Conservation (phyloP, 2,888 invertebrate species). For the Marronus borbonicus region DNA sequence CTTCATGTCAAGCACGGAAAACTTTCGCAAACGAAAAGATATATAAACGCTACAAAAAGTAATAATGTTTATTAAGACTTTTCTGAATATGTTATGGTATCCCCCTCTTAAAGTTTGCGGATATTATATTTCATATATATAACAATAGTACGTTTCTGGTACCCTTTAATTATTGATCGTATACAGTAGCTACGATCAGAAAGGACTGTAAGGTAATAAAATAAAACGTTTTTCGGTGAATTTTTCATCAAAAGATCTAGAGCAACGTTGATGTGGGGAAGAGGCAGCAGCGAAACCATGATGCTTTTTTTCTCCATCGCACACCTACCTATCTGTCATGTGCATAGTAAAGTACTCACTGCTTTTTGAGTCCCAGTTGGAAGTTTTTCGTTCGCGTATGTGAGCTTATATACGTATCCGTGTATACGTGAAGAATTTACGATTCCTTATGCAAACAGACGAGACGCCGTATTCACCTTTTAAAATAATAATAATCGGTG, state of each 20-base stretch:
- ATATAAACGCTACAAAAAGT: no score
- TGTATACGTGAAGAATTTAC: slow-evolving; percentile 45
- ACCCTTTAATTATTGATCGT: slow-evolving; percentile 41
- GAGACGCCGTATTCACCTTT: slow-evolving; percentile 43
- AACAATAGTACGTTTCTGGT: slow-evolving; percentile 34
- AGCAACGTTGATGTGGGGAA: not conserved
- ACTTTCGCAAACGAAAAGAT: no score
- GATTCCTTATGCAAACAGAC: slow-evolving; percentile 43
- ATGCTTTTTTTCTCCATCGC: slow-evolving; percentile 42
- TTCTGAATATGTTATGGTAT: no score
- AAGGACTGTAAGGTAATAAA: slow-evolving; percentile 47
- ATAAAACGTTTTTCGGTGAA: slow-evolving; percentile 44
- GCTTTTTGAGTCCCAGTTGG: slow-evolving; percentile 25
- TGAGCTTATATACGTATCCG: not conserved
- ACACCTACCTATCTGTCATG: slow-evolving; percentile 46
- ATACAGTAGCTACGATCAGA: slow-evolving; percentile 25
- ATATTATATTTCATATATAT: not conserved
- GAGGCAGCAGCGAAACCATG: slow-evolving; percentile 1
- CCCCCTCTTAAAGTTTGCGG: no score
- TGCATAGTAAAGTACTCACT: slow-evolving; percentile 40
- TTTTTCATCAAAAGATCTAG: slow-evolving; percentile 46
- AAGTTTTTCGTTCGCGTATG: slow-evolving; percentile 20
- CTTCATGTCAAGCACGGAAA: no score
- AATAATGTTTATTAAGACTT: no score
- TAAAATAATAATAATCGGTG: slow-evolving; percentile 44